These are phyloP conservation scores for Nothura maculosa DNA, from an alignment of 2,797 vertebrate species.

Conservation along the genomic window DNA sequence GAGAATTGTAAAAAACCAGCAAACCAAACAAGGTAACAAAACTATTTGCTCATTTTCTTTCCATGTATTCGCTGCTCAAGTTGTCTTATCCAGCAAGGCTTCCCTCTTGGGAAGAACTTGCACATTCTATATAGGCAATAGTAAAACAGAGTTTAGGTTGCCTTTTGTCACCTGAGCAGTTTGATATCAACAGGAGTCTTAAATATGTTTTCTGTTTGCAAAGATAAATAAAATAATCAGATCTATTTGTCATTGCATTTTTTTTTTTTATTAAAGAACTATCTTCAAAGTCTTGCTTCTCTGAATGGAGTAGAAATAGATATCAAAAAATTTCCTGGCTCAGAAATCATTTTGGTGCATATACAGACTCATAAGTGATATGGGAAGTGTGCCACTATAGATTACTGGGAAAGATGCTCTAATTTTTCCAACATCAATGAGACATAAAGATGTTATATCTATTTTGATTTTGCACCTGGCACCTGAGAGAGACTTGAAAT, in stretches of 20 bases:
- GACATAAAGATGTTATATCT: background rate
- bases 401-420: background rate
- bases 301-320: background rate
- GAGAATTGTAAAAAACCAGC: rapidly evolving
- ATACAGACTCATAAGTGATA: background rate
- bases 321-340: rapidly evolving
- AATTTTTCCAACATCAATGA: background rate
- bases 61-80: background rate
- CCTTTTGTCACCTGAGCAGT: background rate
- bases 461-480: background rate
- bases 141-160: background rate
- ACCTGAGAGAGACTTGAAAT: rapidly evolving
- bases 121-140: background rate
- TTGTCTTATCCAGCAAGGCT: background rate
- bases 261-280: background rate
- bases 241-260: background rate
- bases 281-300: background rate
- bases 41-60: background rate
- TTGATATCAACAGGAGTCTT: background rate
- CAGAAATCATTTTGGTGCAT: background rate
- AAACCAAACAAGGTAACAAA: background rate
- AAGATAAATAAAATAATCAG: background rate
- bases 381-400: rapidly evolving
- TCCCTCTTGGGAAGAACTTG: background rate
- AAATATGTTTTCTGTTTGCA: background rate